A percentile compares a stretch with the other conserved stretches of the same genome.
phyloP scores from a whole-genome alignment of 2,113 vertebrate genomes.

The Pipa parva region DNA sequence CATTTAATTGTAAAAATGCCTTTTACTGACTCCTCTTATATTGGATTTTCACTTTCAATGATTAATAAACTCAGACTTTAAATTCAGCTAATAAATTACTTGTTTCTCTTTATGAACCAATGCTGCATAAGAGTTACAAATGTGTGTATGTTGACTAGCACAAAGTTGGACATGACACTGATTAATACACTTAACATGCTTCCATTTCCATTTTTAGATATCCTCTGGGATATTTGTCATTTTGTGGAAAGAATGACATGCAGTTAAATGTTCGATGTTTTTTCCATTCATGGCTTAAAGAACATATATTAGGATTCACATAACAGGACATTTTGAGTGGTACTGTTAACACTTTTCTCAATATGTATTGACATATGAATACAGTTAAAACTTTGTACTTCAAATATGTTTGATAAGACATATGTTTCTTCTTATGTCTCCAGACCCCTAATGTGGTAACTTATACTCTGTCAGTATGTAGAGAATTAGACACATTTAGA shows the following conservation, averaged over 20 bases:
- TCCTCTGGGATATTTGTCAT: slow-evolving; percentile 1
- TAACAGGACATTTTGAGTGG: slow-evolving; percentile 23
- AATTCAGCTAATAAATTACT: too few relatives aligned
- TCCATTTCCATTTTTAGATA: neutral
- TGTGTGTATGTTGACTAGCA: too few relatives aligned
- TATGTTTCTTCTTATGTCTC: slow-evolving; percentile 35
- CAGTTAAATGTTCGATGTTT: slow-evolving; percentile 19
- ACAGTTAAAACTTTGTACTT: slow-evolving; percentile 33
- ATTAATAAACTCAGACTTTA: too few relatives aligned
- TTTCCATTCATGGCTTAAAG: slow-evolving; percentile 23
- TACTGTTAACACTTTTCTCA: slow-evolving; percentile 40
- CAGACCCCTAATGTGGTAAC: slow-evolving; percentile 9
- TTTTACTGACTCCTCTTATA: too few relatives aligned
- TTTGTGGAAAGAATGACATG: slow-evolving; percentile 15
- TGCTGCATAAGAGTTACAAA: too few relatives aligned
- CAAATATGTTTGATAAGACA: slow-evolving; percentile 35
- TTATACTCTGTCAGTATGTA: slow-evolving; percentile 18
- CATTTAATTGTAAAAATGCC: too few relatives aligned
- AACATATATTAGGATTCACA: slow-evolving; percentile 35
- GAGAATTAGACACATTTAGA: slow-evolving; percentile 4
- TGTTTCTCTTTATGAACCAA: too few relatives aligned
- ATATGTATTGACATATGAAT: slow-evolving; percentile 39
- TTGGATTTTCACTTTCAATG: too few relatives aligned
- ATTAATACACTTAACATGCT: slow-evolving; percentile 3
- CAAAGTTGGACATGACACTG: too few relatives aligned